Conservation (phyloP, 2,797 vertebrate genomes). For the Delichon dasypus region DNA sequence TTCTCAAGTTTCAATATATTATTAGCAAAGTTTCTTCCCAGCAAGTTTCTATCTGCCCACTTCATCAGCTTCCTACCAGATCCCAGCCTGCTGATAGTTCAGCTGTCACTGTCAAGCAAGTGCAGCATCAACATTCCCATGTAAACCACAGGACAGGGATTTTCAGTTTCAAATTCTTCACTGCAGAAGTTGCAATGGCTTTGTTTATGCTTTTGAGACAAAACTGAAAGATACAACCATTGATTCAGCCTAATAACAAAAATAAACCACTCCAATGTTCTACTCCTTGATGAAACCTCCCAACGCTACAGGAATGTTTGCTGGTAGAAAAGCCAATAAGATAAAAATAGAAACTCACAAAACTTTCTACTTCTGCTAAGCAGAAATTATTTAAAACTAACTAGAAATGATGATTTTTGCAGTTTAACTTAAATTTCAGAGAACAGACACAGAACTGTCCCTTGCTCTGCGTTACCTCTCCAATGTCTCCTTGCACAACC, state of each 20-base stretch:
- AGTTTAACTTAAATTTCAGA: not conserved
- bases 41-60: not conserved
- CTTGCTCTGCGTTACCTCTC: constrained; percentile 82
- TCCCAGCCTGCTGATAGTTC: not conserved
- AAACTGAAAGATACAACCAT: not conserved
- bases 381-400: not conserved
- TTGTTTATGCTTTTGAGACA: not conserved
- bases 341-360: not conserved
- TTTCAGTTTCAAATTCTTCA: not conserved
- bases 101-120: not conserved
- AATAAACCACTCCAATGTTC: not conserved
- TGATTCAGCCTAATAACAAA: not conserved
- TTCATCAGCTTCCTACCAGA: not conserved
- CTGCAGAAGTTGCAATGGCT: not conserved
- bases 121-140: not conserved
- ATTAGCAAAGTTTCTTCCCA: not conserved
- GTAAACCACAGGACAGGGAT: not conserved
- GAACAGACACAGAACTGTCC: not conserved
- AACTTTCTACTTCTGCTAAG: not conserved
- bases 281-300: not conserved
- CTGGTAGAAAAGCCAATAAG: not conserved
- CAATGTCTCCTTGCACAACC: constrained; percentile 98
- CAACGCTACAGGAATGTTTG: not conserved
- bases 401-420: not conserved
- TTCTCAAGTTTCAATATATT: not conserved